Evolutionary conservation across 2,113 vertebrate genomes (phyloP).

Genomic region (Callionymus lyra): DNA sequence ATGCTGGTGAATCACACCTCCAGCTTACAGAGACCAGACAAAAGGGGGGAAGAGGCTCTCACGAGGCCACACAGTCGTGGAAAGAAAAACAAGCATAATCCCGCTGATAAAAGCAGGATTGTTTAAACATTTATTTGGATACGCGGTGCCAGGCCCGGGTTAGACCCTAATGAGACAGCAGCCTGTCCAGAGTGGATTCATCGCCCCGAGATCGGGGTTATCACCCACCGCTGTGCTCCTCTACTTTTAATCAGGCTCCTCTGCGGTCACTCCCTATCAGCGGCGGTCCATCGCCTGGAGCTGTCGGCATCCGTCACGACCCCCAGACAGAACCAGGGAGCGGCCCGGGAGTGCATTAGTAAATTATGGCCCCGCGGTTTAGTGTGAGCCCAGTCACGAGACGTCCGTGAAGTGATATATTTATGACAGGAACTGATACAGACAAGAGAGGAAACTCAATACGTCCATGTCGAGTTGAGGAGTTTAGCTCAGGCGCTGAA

Average conservation of each 20-base stretch:
- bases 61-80: conserved; percentile 51
- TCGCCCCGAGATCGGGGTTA: conserved; percentile 77
- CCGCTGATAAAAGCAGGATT: conserved; percentile 59
- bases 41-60: conserved; percentile 28
- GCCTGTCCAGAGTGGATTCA: conserved; percentile 62
- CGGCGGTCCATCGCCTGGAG: conserved; percentile 69
- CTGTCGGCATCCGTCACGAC: conserved; percentile 73
- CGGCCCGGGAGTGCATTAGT: conserved; percentile 76
- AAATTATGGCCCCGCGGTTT: conserved; percentile 68
- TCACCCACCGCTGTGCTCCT: conserved; percentile 77
- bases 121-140: conserved; percentile 62
- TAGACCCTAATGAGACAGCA: conserved; percentile 58
- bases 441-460: conserved; percentile 7
- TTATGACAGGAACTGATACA: background rate
- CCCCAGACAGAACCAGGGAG: conserved; percentile 72
- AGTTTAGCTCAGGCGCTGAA: background rate
- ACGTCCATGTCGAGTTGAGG: no score
- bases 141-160: conserved; percentile 47
- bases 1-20: conserved; percentile 60
- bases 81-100: conserved; percentile 67
- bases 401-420: background rate
- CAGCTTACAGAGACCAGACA: conserved; percentile 44
- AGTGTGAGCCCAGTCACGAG: conserved; percentile 46
- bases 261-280: conserved; percentile 83
- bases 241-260: conserved; percentile 83